phyloP scores from a whole-genome alignment of 1,140 invertebrate genomes.

The Leucophenga varia region DNA sequence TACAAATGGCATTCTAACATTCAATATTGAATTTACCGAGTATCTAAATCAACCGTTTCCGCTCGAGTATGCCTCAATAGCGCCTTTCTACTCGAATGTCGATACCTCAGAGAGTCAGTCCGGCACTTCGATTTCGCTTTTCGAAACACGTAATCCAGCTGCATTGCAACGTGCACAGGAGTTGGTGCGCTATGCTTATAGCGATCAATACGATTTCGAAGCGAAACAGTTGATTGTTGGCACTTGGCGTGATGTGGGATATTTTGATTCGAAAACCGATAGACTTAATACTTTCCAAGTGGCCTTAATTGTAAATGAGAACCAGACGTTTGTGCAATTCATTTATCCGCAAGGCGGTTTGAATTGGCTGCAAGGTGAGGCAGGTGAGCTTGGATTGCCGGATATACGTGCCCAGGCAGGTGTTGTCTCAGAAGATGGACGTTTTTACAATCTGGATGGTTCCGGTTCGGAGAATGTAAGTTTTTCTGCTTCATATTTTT shows the following conservation, averaged over 20 bases:
- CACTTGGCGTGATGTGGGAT: conserved; percentile 71
- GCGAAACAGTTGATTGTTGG: conserved; percentile 63
- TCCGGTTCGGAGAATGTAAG: conserved; percentile 85
- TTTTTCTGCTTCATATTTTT: background rate
- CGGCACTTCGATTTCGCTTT: conserved; percentile 74
- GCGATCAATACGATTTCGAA: conserved; percentile 66
- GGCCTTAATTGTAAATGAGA: conserved; percentile 78
- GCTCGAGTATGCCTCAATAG: conserved; percentile 84
- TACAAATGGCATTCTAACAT: conserved; percentile 88
- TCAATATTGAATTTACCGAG: conserved; percentile 78
- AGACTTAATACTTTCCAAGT: conserved; percentile 62
- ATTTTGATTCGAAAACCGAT: conserved; percentile 58
- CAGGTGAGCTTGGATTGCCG: conserved; percentile 66
- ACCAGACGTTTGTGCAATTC: conserved; percentile 79
- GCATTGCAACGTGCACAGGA: conserved; percentile 67
- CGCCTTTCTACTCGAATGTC: conserved; percentile 88
- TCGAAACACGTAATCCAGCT: conserved; percentile 69
- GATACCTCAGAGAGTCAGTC: conserved; percentile 68
- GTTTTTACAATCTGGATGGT: conserved; percentile 70
- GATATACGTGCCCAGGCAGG: conserved; percentile 90
- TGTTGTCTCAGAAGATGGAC: conserved; percentile 80
- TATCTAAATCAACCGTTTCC: conserved; percentile 89
- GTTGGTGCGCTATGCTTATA: conserved; percentile 71
- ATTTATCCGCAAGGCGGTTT: conserved; percentile 85
- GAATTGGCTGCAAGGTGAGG: conserved; percentile 83